These are phyloP conservation scores for Melanotaenia trifasciata DNA, from an alignment of 2,797 vertebrate species.

Conservation along the genomic window DNA sequence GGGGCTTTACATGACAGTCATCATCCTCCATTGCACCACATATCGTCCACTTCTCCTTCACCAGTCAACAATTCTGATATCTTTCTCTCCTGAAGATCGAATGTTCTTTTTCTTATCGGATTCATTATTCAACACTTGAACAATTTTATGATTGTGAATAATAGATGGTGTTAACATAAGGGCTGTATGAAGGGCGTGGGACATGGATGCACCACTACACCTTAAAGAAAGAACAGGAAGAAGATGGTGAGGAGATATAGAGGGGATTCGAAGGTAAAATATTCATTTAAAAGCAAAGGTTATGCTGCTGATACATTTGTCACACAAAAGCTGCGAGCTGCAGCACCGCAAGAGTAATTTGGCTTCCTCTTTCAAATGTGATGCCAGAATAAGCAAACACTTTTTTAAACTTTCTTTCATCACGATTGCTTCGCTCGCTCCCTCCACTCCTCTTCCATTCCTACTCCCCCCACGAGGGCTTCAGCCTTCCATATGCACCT, in stretches of 20 bases:
- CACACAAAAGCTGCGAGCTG: constrained; percentile 52
- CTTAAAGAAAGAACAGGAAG: constrained; percentile 57
- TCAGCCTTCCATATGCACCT: constrained; percentile 74
- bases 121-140: constrained; percentile 74
- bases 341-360: constrained; percentile 59
- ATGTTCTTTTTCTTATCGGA: constrained; percentile 52
- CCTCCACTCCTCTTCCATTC: constrained; percentile 31
- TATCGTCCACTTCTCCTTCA: constrained; percentile 14
- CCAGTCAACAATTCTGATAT: constrained; percentile 64
- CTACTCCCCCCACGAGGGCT: constrained; percentile 53
- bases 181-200: constrained; percentile 62
- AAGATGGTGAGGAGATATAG: not conserved
- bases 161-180: constrained; percentile 72
- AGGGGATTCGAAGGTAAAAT: constrained; percentile 31
- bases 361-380: constrained; percentile 59
- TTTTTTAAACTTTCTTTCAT: constrained; percentile 72
- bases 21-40: constrained; percentile 41
- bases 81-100: constrained; percentile 60
- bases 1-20: not conserved
- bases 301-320: constrained; percentile 64
- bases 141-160: constrained; percentile 74
- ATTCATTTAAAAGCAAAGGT: constrained; percentile 71
- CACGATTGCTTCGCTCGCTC: constrained; percentile 51
- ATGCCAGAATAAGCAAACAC: constrained; percentile 67
- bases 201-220: constrained; percentile 62